Conservation (phyloP, 53 echinoderm and acorn worm species). For the Zoroaster sp. region DNA sequence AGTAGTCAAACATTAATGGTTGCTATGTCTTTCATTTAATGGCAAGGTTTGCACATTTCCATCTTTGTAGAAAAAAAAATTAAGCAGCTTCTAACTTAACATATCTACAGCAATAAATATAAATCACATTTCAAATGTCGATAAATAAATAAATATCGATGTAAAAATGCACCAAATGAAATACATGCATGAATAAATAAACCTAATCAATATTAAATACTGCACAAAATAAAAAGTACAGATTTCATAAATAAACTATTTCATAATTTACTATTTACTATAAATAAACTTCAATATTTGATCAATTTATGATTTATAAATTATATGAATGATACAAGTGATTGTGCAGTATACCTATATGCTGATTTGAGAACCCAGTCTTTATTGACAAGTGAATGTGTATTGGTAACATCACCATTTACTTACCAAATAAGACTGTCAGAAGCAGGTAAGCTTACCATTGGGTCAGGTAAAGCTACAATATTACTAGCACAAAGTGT, state of each 20-base stretch:
- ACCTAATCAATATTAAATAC: background rate
- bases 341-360: too few species aligned
- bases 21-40: too few species aligned
- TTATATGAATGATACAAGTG: too few species aligned
- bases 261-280: background rate
- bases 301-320: background rate
- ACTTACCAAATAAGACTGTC: too few species aligned
- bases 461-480: too few species aligned
- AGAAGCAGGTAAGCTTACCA: too few species aligned
- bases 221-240: background rate
- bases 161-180: background rate
- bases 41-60: background rate
- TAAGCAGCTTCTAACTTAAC: background rate
- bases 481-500: too few species aligned
- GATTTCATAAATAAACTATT: too few species aligned
- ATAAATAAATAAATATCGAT: background rate
- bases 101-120: background rate
- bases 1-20: too few species aligned
- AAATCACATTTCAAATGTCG: background rate
- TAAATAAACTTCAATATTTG: background rate
- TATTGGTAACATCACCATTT: too few species aligned
- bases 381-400: too few species aligned
- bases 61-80: background rate
- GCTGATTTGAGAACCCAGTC: too few species aligned
- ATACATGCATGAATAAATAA: background rate